phyloP scores from a whole-genome alignment of 2,113 vertebrate species.

The Gambusia affinis region DNA sequence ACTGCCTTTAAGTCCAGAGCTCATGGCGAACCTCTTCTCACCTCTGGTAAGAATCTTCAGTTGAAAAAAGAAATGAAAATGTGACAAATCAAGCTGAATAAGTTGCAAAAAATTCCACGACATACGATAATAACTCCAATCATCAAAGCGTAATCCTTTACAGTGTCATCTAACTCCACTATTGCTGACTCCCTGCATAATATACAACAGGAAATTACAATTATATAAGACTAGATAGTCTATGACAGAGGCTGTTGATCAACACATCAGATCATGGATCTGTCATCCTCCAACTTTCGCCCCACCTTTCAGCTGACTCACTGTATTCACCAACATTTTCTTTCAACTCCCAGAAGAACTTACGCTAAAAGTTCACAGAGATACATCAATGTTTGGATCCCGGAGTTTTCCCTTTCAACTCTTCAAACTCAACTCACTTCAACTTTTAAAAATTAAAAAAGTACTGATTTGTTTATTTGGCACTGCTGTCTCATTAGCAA shows the following conservation, averaged over 20 bases:
- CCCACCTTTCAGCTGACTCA: slow-evolving; percentile 39
- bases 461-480: slow-evolving; percentile 43
- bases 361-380: slow-evolving; percentile 15
- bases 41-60: too few species aligned
- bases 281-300: slow-evolving; percentile 13
- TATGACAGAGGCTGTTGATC: slow-evolving; percentile 16
- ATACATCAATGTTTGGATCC: slow-evolving; percentile 17
- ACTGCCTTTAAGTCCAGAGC: too few species aligned
- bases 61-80: too few species aligned
- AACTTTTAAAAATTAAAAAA: slow-evolving; percentile 66
- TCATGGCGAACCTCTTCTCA: too few species aligned
- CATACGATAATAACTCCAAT: too few species aligned
- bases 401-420: slow-evolving; percentile 7
- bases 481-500: slow-evolving; percentile 22
- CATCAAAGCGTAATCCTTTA: too few species aligned
- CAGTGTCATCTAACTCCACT: too few species aligned
- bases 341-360: slow-evolving; percentile 1
- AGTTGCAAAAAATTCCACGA: too few species aligned
- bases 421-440: slow-evolving; percentile 35
- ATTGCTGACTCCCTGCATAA: too few species aligned
- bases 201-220: too few species aligned
- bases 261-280: slow-evolving; percentile 22
- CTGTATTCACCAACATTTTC: slow-evolving; percentile 32
- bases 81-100: too few species aligned
- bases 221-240: not conserved